These are phyloP conservation scores for Ruditapes philippinarum DNA, from an alignment of 1,140 invertebrate species.

Conservation along the genomic window DNA sequence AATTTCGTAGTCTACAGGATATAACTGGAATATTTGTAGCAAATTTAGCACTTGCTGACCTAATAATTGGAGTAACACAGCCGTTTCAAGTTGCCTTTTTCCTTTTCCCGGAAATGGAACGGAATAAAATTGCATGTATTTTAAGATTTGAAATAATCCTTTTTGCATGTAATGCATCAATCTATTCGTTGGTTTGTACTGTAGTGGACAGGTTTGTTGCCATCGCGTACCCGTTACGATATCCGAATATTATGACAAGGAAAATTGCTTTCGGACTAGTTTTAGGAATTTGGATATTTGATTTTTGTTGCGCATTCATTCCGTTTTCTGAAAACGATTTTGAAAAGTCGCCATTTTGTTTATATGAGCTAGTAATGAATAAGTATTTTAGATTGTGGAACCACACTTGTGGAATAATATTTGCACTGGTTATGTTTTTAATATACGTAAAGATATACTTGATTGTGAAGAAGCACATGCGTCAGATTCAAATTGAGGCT, in stretches of 20 bases:
- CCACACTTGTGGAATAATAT: conserved; percentile 45
- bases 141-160: conserved; percentile 62
- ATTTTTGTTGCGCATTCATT: conserved; percentile 28
- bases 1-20: conserved; percentile 56
- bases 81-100: conserved; percentile 71
- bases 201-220: conserved; percentile 70
- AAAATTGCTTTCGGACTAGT: conserved; percentile 56
- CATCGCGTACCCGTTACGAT: conserved; percentile 66
- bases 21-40: conserved; percentile 70
- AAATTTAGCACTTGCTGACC: conserved; percentile 70
- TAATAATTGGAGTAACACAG: conserved; percentile 63
- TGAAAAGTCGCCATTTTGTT: conserved; percentile 52
- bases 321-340: conserved; percentile 66
- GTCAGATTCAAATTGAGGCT: conserved; percentile 60
- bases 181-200: conserved; percentile 66
- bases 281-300: conserved; percentile 56
- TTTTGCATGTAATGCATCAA: conserved; percentile 68
- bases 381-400: conserved; percentile 49
- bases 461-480: conserved; percentile 65
- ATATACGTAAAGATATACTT: conserved; percentile 63
- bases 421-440: conserved; percentile 66
- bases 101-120: conserved; percentile 62
- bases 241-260: conserved; percentile 66
- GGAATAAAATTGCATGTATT: conserved; percentile 57
- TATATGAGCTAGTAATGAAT: conserved; percentile 68